Base-by-base conservation (phyloP, 2,113 vertebrate species). In the Craseonycteris thonglongyai region DNA sequence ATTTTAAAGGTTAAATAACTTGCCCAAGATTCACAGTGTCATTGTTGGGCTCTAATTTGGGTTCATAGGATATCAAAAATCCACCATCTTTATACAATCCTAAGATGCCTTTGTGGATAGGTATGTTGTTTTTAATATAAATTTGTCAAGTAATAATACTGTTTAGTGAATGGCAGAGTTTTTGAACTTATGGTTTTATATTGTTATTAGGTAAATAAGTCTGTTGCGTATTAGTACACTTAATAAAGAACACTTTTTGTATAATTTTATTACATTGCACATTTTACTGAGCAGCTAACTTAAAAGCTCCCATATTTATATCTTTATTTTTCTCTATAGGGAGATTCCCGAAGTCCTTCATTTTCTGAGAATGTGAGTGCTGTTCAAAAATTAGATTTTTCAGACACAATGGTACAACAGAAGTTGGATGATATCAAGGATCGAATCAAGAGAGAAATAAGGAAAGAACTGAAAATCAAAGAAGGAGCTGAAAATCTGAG, bases 391-490 rank as follows among this genome's bases (percentile, higher is more conserved):
- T 97, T 99, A 94, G 99, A 99, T 96, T 99, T 99, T 95, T 99
- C 99, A 0, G 99, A 99, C 98, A 99, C 99, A 42, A 98, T 99
- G 98, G 99, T 99, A 96, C 99, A 99, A 97, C 99, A 99, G 98
- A 99, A 99, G 97, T 98, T 99, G 98, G 99, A 99, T 79, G 99
- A 99, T 98, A 97, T 99, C 97, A 99, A 99, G 96, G 99, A 99
- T 98, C 99, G 99, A 98, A 99, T 99, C 97, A 99, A 99, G 90
- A 98, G 99, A 35, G 99, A 99, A 99, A 99, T 99, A 98, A 99
- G 99, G 96, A 99, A 99, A 96, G 99, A 99, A 98, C 98, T 99
- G 96, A 99, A 99, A 98, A 99, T 99, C 97, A 99, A 99, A 98
- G 99, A 99, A 97, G 99, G 99, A 90, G 99, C 99, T 2, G 99